Base-by-base conservation (phyloP, 2,888 invertebrate species). In the Bombylius major region DNA sequence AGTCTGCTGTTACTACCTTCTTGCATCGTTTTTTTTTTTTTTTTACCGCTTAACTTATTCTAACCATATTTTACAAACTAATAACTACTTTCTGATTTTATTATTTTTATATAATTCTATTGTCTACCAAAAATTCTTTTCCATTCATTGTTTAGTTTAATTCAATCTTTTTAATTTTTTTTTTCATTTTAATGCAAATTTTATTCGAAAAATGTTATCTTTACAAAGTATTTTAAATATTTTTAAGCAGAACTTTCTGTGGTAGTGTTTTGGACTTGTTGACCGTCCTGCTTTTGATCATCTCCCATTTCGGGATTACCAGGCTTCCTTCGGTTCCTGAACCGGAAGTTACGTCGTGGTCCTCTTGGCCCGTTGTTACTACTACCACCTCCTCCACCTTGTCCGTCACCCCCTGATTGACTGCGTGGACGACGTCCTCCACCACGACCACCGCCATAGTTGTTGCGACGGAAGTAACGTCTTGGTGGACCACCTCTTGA, bases 381-480 rank as follows among this genome's bases (percentile, higher is more conserved):
- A 59, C 64, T 23, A 23, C 23, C 3, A 59, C 64, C 64, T 65
- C 77, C 76, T 66, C 77, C 77, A 66, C 76, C 70, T 14, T 50
- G 54, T 5, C 13, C 23, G 14, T 45, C 45, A 46, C 46, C 54
- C 61, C 69, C 70, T 58, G 71, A 71, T 44, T 59, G 62, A 53
- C 62, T 65, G 46, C 66, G 66, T 53, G 65, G 66, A 54, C 65
- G 65, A 59, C 65, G 63, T 54, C 65, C 59, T 53, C 67, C 67
- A 59, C 58, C 58, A 39, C 67, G 67, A 32, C 62, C 60, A 52
- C 61, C 60, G 6, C 52, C 50, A 62, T 84, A 82, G 78, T 82
- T 84, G 71, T 87, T 86, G 63, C 84, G 83, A 66, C 84, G 85
- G 82, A 82, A 86, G 75, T 82, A 87, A 66, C 85, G 81, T 67